phyloP scores from a whole-genome alignment of 2,113 vertebrate genomes.

The Mus spicilegus region DNA sequence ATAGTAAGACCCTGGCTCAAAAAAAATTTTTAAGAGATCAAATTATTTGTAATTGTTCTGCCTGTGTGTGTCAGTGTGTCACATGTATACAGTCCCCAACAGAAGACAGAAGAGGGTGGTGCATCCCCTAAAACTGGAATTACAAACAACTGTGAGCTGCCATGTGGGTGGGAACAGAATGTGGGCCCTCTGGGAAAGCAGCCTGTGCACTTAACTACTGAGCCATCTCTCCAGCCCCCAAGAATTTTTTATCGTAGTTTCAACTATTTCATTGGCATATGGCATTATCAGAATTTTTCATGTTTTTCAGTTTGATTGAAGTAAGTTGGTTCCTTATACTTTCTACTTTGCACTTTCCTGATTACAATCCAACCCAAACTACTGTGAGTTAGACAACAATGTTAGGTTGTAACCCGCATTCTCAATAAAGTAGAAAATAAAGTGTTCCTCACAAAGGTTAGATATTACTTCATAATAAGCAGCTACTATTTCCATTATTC shows the following conservation, averaged over 20 bases:
- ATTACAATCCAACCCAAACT: neutral
- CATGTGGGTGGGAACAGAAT: neutral
- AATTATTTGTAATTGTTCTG: neutral
- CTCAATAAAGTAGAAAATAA: constrained; percentile 27
- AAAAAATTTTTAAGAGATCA: neutral
- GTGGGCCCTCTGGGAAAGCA: neutral
- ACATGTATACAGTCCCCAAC: neutral
- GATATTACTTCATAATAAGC: neutral
- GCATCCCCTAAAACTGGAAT: neutral
- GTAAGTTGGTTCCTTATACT: constrained; percentile 26
- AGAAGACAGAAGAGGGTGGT: neutral
- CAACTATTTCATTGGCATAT: neutral
- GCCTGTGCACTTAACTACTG: neutral
- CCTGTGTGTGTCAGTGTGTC: neutral
- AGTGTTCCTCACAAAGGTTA: constrained; percentile 7
- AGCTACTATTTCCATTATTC: neutral
- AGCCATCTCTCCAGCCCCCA: neutral
- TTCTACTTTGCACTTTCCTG: constrained; percentile 46
- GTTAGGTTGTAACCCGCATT: neutral
- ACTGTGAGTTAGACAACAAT: neutral
- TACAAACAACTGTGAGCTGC: neutral
- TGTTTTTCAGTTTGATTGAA: constrained; percentile 1
- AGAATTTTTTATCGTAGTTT: neutral
- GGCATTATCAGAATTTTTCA: constrained; percentile 39
- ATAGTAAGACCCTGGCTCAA: neutral